Evolutionary conservation across 2,797 vertebrate species (phyloP).

Genomic region (Limosa lapponica): DNA sequence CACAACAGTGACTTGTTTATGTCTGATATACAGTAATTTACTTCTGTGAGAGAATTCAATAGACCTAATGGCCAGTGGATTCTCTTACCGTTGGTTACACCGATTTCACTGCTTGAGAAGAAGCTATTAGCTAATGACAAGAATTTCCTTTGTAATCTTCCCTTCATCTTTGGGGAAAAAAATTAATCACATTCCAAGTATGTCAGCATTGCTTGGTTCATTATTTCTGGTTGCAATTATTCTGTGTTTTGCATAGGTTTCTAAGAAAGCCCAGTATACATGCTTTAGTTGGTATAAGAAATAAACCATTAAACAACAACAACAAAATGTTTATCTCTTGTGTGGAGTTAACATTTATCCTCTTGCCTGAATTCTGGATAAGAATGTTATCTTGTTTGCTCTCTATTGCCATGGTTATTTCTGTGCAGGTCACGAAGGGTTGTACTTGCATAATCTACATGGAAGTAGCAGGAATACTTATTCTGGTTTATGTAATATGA

Average conservation of each 20-base stretch:
- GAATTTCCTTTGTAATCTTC: conserved; percentile 8
- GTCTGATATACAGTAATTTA: not conserved
- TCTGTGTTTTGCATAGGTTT: conserved; percentile 4
- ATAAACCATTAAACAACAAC: not conserved
- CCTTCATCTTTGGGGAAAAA: not conserved
- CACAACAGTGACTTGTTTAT: not conserved
- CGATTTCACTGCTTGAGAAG: not conserved
- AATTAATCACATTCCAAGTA: not conserved
- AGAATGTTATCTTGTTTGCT: conserved; percentile 23
- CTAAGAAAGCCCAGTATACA: not conserved
- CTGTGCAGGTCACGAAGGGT: conserved; percentile 32
- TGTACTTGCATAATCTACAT: conserved; percentile 43
- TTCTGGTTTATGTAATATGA: conserved; percentile 8
- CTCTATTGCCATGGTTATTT: not conserved
- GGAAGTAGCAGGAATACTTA: conserved; percentile 18
- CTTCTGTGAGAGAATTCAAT: not conserved
- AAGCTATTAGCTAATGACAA: conserved; percentile 19
- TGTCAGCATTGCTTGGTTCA: not conserved
- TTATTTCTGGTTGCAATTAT: not conserved
- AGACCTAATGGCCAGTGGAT: not conserved
- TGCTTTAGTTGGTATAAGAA: not conserved
- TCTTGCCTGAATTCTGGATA: conserved; percentile 2
- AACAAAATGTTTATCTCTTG: not conserved
- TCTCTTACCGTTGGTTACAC: not conserved
- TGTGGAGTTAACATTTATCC: conserved; percentile 25